phyloP scores from a whole-genome alignment of 2,113 vertebrate genomes.

The Pluvialis apricaria region DNA sequence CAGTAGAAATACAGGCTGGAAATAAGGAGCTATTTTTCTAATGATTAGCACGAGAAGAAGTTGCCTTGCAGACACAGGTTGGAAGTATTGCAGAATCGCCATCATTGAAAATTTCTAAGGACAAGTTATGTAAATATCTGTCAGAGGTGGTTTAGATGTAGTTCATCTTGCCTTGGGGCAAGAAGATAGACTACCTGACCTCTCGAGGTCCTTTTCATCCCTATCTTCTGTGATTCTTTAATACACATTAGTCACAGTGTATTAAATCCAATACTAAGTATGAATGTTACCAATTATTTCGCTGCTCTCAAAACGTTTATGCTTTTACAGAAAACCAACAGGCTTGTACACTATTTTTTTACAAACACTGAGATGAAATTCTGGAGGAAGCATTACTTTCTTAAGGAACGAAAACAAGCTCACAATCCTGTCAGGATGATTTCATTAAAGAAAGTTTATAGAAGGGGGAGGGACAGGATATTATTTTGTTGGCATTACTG shows the following conservation, averaged over 20 bases:
- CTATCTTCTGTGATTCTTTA: background rate
- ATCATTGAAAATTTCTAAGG: background rate
- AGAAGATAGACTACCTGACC: slow-evolving; percentile 11
- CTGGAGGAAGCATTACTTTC: background rate
- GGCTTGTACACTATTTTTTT: background rate
- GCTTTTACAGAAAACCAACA: background rate
- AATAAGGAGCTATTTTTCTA: background rate
- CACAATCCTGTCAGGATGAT: background rate
- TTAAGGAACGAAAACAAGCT: background rate
- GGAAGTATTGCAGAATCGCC: background rate
- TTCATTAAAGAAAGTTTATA: background rate
- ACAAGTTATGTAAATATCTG: background rate
- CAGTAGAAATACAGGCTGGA: background rate
- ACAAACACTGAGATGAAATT: background rate
- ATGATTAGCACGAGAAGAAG: background rate
- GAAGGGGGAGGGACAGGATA: background rate
- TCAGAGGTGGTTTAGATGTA: background rate
- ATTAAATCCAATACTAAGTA: background rate
- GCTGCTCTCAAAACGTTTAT: background rate
- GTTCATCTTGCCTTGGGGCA: slow-evolving; percentile 5
- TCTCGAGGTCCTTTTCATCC: background rate
- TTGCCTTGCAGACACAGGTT: background rate
- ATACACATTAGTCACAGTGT: background rate
- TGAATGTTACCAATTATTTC: background rate
- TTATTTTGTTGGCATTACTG: background rate